Percentiles rank a stretch among this genome's conserved stretches.
Conservation (phyloP, 2,888 invertebrate species). For the Euplagia quadripunctaria region DNA sequence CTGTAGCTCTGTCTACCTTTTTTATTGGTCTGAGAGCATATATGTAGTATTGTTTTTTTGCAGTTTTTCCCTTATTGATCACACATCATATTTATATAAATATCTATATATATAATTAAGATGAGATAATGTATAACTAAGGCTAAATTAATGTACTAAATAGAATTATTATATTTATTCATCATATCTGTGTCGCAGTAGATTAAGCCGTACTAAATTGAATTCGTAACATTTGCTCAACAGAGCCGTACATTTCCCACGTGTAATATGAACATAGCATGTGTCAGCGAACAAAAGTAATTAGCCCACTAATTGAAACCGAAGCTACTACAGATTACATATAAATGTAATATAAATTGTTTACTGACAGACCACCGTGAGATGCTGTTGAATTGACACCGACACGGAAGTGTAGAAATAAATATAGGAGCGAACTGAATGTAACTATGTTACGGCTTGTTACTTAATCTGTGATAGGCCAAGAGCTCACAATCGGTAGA, state of each 20-base stretch:
- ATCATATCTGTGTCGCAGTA: background rate
- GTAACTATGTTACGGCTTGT: too few relatives aligned
- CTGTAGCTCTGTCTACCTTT: too few relatives aligned
- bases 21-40: too few relatives aligned
- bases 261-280: background rate
- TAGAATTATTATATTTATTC: slow-evolving; percentile 1
- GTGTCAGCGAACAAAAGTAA: background rate
- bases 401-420: background rate
- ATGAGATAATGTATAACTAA: background rate
- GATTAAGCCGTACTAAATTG: background rate
- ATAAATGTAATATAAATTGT: background rate
- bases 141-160: background rate
- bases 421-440: too few relatives aligned
- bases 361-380: background rate
- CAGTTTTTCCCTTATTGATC: background rate
- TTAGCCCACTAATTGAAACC: slow-evolving; percentile 8
- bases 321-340: background rate
- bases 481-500: too few relatives aligned
- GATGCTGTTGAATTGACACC: background rate
- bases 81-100: too few relatives aligned
- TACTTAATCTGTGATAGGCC: too few relatives aligned
- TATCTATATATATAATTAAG: too few relatives aligned
- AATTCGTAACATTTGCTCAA: background rate
- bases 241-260: background rate
- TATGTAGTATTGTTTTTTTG: too few relatives aligned